These are phyloP conservation scores for Pharmacophagus antenor DNA, from an alignment of 2,888 invertebrate species.

Conservation along the genomic window DNA sequence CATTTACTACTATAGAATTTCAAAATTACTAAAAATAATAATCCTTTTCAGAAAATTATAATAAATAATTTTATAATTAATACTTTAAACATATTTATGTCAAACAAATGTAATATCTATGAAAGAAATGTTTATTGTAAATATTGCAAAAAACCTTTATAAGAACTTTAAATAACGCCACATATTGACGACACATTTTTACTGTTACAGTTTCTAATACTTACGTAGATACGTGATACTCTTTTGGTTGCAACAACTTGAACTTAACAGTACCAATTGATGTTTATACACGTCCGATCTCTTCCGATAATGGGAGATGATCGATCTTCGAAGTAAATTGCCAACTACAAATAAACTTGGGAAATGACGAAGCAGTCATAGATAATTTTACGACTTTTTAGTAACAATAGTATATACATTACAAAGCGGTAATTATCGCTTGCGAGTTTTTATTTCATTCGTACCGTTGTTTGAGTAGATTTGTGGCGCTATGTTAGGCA, in stretches of 20 bases:
- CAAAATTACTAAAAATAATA: no score
- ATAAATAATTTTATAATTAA: no score
- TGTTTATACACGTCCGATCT: conserved; percentile 80
- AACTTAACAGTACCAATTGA: conserved; percentile 77
- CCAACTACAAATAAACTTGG: conserved; percentile 66
- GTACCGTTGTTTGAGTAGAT: conserved; percentile 1
- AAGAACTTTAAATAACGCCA: no score
- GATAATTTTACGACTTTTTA: conserved; percentile 46
- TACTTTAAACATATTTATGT: no score
- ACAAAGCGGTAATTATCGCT: conserved; percentile 54
- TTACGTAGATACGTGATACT: conserved; percentile 69
- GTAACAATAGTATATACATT: conserved; percentile 49
- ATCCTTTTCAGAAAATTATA: no score
- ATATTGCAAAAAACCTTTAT: no score
- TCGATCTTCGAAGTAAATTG: conserved; percentile 74
- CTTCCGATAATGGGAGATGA: conserved; percentile 76
- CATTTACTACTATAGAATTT: no score
- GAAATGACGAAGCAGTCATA: conserved; percentile 67
- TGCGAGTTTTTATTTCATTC: not conserved
- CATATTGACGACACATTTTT: not conserved
- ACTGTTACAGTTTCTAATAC: conserved; percentile 26
- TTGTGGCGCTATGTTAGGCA: conserved; percentile 1
- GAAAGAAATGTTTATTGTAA: no score
- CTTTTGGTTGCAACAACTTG: conserved; percentile 65
- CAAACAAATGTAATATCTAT: no score